Percentiles rank a stretch among this genome's conserved stretches.
Evolutionary conservation across 35 echinoderm and acorn worm genomes (phyloP).

Genomic region (Diadema setosum): DNA sequence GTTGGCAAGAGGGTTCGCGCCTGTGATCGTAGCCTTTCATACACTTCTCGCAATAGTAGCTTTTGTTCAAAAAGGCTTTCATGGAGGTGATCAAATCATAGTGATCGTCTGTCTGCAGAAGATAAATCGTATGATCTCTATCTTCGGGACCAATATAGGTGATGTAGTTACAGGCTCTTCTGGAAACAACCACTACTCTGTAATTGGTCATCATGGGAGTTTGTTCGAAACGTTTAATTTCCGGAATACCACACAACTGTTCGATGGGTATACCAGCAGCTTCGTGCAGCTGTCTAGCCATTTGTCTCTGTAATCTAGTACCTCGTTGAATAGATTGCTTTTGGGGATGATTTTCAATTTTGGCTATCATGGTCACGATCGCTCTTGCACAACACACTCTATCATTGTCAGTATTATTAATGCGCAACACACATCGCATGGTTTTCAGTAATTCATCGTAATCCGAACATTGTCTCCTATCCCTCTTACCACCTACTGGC

Average conservation of each 20-base stretch:
- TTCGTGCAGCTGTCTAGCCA: conserved; percentile 23
- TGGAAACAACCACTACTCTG: conserved; percentile 16
- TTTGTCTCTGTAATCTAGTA: background rate
- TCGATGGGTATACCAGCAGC: background rate
- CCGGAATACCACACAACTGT: conserved; percentile 10
- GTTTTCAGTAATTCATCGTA: background rate
- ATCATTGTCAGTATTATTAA: background rate
- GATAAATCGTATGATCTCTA: background rate
- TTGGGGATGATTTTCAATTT: background rate
- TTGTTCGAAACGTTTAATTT: conserved; percentile 17
- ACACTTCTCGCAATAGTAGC: conserved; percentile 2
- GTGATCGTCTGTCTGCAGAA: conserved; percentile 6
- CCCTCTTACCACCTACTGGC: background rate
- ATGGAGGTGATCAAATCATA: conserved; percentile 39
- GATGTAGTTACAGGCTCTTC: background rate
- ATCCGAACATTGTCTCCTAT: background rate
- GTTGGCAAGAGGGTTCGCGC: background rate
- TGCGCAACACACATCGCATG: background rate
- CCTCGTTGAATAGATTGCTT: background rate
- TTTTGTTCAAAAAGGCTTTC: background rate
- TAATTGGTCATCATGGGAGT: background rate
- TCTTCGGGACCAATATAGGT: conserved; percentile 7
- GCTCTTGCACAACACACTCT: conserved; percentile 51
- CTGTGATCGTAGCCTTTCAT: conserved; percentile 10
- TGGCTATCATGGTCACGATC: background rate